Conservation (phyloP, 2,113 vertebrate species). For the Xyrauchen texanus region DNA sequence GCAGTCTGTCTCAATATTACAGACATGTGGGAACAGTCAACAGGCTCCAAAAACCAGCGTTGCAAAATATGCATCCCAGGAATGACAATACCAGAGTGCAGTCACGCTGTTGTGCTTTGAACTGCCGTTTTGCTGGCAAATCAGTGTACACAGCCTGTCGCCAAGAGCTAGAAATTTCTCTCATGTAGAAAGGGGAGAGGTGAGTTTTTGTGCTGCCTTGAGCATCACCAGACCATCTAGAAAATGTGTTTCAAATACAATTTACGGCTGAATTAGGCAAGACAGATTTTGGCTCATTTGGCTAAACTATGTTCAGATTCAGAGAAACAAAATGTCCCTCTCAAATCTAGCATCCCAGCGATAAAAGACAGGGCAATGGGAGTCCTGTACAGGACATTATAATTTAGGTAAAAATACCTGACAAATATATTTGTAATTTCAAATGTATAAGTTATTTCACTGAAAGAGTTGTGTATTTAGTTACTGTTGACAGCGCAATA, state of each 20-base stretch:
- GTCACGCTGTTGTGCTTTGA: slow-evolving; percentile 33
- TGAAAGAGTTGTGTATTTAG: too few species aligned
- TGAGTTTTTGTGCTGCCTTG: background rate
- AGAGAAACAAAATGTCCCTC: too few species aligned
- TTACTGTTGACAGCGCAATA: too few species aligned
- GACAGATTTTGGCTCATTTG: too few species aligned
- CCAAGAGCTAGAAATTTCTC: background rate
- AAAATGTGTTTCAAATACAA: background rate
- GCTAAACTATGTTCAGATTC: too few species aligned
- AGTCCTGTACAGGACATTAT: too few species aligned
- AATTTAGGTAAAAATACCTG: too few species aligned
- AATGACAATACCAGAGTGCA: slow-evolving; percentile 50
- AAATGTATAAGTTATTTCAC: too few species aligned
- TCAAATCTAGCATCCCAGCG: too few species aligned
- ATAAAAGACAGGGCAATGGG: too few species aligned
- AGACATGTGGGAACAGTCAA: slow-evolving; percentile 50
- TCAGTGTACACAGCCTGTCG: background rate
- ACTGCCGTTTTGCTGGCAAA: background rate
- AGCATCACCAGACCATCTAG: background rate
- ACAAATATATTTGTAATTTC: too few species aligned
- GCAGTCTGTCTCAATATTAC: slow-evolving; percentile 32
- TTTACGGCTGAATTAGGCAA: background rate
- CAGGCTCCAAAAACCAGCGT: background rate
- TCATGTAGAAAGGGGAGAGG: background rate
- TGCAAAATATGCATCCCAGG: slow-evolving; percentile 15